These are phyloP conservation scores for Ennomos quercinarius DNA, from an alignment of 2,888 invertebrate species.

Conservation along the genomic window DNA sequence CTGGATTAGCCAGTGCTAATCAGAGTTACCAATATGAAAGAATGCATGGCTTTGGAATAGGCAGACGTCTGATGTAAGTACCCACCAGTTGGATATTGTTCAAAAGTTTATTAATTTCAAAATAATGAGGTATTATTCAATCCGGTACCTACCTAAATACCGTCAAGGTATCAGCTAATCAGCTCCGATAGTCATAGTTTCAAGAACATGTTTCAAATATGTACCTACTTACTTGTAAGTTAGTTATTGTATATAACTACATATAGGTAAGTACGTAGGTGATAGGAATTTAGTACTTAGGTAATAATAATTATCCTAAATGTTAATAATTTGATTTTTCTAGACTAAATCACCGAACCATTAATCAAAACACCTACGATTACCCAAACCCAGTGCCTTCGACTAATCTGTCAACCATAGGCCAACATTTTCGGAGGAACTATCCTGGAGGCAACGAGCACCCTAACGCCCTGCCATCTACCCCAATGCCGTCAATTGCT, in stretches of 20 bases:
- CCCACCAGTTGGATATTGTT: not conserved
- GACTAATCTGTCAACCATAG: not conserved
- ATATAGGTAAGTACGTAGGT: no score
- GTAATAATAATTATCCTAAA: no score
- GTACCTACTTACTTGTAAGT: no score
- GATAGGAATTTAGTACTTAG: no score
- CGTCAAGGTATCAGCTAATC: no score
- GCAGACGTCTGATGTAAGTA: constrained; percentile 56
- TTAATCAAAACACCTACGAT: constrained; percentile 26
- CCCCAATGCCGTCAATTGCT: constrained; percentile 47
- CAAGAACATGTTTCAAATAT: no score
- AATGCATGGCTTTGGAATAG: constrained; percentile 49
- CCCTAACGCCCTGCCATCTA: constrained; percentile 55
- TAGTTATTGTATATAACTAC: no score
- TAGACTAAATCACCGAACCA: constrained; percentile 38
- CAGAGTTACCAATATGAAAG: constrained; percentile 58
- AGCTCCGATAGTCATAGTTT: no score
- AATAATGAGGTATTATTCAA: no score
- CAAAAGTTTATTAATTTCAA: no score
- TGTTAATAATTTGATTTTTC: constrained; percentile 17
- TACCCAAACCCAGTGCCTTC: constrained; percentile 57
- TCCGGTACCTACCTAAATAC: no score
- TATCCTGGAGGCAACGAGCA: constrained; percentile 30
- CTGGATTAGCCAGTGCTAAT: constrained; percentile 40
- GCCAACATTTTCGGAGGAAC: no score